phyloP scores from a whole-genome alignment of 2,797 vertebrate genomes.

The Fistularia commersonii region DNA sequence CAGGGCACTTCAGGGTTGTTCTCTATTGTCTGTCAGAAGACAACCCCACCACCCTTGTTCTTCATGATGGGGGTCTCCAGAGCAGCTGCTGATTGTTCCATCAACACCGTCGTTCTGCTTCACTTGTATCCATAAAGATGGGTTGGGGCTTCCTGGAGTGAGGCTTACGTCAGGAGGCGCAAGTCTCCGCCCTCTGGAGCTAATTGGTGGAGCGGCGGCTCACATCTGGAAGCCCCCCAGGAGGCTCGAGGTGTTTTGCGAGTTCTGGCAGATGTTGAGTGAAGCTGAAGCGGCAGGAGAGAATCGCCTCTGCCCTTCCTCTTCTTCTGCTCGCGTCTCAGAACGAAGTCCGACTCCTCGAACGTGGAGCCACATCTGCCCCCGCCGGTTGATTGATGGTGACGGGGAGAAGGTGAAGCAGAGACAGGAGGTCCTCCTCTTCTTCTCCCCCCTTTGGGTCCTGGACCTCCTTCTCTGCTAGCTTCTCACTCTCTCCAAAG shows the following conservation, averaged over 20 bases:
- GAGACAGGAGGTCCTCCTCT: slow-evolving; percentile 17
- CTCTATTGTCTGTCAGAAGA: no score
- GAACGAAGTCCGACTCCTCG: slow-evolving; percentile 71
- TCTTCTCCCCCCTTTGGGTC: slow-evolving; percentile 52
- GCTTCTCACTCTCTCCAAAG: slow-evolving; percentile 68
- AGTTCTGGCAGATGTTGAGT: slow-evolving; percentile 61
- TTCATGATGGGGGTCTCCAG: no score
- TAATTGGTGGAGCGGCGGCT: slow-evolving; percentile 39
- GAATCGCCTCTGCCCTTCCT: slow-evolving; percentile 8
- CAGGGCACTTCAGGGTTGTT: no score
- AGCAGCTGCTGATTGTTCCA: no score
- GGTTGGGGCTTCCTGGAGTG: neutral
- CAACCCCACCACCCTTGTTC: no score
- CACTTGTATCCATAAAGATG: no score
- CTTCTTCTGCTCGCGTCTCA: slow-evolving; percentile 12
- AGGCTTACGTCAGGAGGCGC: slow-evolving; percentile 13
- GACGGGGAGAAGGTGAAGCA: slow-evolving; percentile 53
- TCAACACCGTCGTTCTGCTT: no score
- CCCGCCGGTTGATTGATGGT: slow-evolving; percentile 80
- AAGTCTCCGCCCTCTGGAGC: slow-evolving; percentile 35
- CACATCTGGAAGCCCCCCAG: slow-evolving; percentile 64
- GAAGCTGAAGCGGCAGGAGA: slow-evolving; percentile 18
- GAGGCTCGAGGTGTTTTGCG: slow-evolving; percentile 44
- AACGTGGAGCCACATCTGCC: slow-evolving; percentile 80
- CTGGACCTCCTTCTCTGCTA: slow-evolving; percentile 8